Evolutionary conservation across 2,113 vertebrate genomes (phyloP), one percentile per base, ranked within the genome.

Genomic region (Colaptes auratus): DNA sequence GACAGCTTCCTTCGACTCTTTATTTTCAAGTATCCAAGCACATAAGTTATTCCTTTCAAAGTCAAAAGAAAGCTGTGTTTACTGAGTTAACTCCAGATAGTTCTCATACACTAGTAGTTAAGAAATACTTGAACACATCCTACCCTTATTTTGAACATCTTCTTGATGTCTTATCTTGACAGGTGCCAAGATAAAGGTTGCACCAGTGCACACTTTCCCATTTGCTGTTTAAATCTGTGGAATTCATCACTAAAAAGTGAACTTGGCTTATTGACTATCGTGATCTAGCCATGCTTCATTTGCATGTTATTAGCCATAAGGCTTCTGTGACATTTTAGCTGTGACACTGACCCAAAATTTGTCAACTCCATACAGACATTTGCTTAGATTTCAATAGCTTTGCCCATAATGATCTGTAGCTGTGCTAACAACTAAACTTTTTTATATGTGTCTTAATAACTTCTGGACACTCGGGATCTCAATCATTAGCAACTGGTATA

Each of bases 81-180:
- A 61, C 69, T 92, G 93, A 92, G 93, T 94, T 79, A 95, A 69
- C 55, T 97, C 90, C 91, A 94, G 88, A 87, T 90, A 60, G 72
- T 86, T 78, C 64, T 12, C 19, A 88, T 77, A 20, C 15, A 27
- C 70, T 85, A 60, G 64, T 27, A 77, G 24, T 67, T 42, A 76
- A 85, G 35, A 80, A 90, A 56, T 80, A 55, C 55, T 91, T 89
- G 35, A 83, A 78, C 50, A 35, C 27, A 5, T 82, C 46, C 44
- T 58, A 31, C 0, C 24, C 59, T 19, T 20, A 0, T 48, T 77
- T 73, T 72, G 58, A 92, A 89, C 53, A 63, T 87, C 50, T n/a
- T 78, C 80, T 80, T 46, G 56, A 69, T 70, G n/a, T 63, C 19
- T 63, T 58, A 44, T 60, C 72, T 77, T 77, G 75, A 33, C 21